These are phyloP conservation scores for Drosophila demipolita DNA, from an alignment of 2,888 invertebrate genomes.

Conservation along the genomic window DNA sequence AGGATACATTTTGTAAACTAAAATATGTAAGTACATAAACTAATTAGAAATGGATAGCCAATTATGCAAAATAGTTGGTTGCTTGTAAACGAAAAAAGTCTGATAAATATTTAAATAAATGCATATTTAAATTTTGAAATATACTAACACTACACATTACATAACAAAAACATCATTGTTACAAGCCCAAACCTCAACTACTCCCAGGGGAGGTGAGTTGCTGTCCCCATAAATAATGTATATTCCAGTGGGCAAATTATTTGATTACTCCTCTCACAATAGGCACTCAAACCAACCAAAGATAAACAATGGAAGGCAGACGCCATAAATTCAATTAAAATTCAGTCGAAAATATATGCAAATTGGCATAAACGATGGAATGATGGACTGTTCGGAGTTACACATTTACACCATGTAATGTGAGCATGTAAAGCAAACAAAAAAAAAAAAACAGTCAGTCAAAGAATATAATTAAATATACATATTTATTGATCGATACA, in stretches of 20 bases:
- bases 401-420: slow-evolving; percentile 9
- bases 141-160: background rate
- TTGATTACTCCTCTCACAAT: slow-evolving; percentile 28
- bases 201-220: background rate
- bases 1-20: background rate
- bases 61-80: background rate
- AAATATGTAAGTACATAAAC: slow-evolving; percentile 10
- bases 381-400: slow-evolving; percentile 39
- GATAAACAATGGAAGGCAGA: slow-evolving; percentile 49
- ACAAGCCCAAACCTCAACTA: slow-evolving; percentile 6
- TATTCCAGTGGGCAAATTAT: slow-evolving; percentile 63
- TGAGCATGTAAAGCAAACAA: background rate
- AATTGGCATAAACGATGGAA: slow-evolving; percentile 58
- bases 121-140: background rate
- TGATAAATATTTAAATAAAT: background rate
- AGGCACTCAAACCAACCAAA: slow-evolving; percentile 4
- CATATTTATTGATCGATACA: slow-evolving; percentile 21
- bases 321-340: slow-evolving; percentile 76
- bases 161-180: slow-evolving; percentile 12
- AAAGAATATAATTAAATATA: slow-evolving; percentile 29
- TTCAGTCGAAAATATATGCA: slow-evolving; percentile 76
- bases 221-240: slow-evolving; percentile 54
- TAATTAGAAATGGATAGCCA: background rate
- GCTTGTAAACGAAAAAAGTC: background rate
- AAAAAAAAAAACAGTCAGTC: slow-evolving; percentile 25